phyloP scores from a whole-genome alignment of 1,140 invertebrate genomes.

The Listronotus oregonensis region DNA sequence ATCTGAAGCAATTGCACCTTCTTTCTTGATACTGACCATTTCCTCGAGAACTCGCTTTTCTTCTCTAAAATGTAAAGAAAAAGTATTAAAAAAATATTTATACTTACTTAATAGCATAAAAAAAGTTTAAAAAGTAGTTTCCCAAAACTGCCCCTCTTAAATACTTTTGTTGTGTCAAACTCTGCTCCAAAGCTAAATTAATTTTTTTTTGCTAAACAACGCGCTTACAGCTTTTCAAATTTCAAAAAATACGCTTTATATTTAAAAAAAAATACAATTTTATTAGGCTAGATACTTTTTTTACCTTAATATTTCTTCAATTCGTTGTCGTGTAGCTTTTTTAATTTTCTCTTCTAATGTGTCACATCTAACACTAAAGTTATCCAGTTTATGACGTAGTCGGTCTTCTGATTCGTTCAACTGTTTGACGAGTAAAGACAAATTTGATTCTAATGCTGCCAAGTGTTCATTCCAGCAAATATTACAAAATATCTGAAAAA shows the following conservation, averaged over 20 bases:
- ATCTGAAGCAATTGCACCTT: conserved; percentile 18
- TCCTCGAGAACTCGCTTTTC: conserved; percentile 26
- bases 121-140: too few relatives aligned
- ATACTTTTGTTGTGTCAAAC: too few relatives aligned
- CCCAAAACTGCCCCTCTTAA: too few relatives aligned
- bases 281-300: too few relatives aligned
- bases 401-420: conserved; percentile 57
- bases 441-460: conserved; percentile 60
- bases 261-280: too few relatives aligned
- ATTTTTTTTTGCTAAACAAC: too few relatives aligned
- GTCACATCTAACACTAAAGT: conserved; percentile 60
- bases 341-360: conserved; percentile 59
- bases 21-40: conserved; percentile 24
- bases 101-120: too few relatives aligned
- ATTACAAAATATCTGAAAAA: conserved; percentile 60
- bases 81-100: too few relatives aligned
- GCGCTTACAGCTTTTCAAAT: too few relatives aligned
- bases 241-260: too few relatives aligned
- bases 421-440: conserved; percentile 60
- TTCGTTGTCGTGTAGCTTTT: conserved; percentile 57
- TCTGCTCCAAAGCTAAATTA: too few relatives aligned
- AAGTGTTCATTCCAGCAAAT: conserved; percentile 64
- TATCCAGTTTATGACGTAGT: conserved; percentile 61
- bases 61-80: background rate
- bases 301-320: conserved; percentile 52